Conservation (phyloP, 2,797 vertebrate genomes). For the Neosalanx taihuensis region DNA sequence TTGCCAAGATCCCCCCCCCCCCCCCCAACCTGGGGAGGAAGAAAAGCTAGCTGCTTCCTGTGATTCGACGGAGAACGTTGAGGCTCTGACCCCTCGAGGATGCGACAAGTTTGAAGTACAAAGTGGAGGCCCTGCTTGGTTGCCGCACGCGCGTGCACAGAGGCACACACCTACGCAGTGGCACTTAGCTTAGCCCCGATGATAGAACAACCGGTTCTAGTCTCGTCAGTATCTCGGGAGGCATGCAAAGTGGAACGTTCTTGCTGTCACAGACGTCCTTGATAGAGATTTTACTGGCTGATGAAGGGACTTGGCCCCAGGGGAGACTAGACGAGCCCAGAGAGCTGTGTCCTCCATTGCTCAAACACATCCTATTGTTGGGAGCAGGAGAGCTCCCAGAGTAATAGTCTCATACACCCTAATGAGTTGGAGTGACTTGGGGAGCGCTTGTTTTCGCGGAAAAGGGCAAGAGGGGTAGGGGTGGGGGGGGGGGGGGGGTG, state of each 20-base stretch:
- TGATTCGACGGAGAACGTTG: too few relatives aligned
- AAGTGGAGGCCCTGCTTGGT: neutral
- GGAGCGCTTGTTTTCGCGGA: constrained; percentile 30
- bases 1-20: constrained; percentile 37
- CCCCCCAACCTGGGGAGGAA: constrained; percentile 4
- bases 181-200: too few relatives aligned
- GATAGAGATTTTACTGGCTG: constrained; percentile 40
- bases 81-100: too few relatives aligned
- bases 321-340: constrained; percentile 49
- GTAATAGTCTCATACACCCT: constrained; percentile 64
- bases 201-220: constrained; percentile 27
- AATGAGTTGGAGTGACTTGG: constrained; percentile 66
- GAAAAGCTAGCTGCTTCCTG: constrained; percentile 16
- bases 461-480: constrained; percentile 13
- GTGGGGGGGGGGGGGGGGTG: constrained; percentile 13
- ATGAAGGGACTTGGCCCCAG: constrained; percentile 36
- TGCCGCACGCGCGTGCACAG: constrained; percentile 4
- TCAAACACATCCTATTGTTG: constrained; percentile 64
- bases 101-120: neutral
- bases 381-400: constrained; percentile 50
- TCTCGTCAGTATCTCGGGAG: constrained; percentile 21
- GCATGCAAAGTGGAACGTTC: constrained; percentile 37
- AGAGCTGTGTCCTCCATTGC: constrained; percentile 50
- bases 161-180: neutral
- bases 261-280: constrained; percentile 55